Evolutionary conservation across 2,113 vertebrate species (phyloP).

Genomic region (Notechis scutatus): DNA sequence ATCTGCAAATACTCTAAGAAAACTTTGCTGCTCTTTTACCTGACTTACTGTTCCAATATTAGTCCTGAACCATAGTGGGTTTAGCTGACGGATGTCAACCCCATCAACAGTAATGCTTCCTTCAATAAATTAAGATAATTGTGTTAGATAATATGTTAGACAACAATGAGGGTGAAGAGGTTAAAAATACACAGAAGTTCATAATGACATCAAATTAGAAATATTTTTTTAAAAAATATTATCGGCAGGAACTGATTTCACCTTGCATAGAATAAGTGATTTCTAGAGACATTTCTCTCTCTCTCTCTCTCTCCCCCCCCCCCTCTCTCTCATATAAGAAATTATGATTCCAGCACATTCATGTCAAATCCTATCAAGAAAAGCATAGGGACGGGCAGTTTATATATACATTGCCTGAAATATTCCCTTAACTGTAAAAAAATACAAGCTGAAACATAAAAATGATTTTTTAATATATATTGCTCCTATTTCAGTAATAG

Average conservation of each 20-base stretch:
- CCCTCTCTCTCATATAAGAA: neutral
- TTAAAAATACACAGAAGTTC: neutral
- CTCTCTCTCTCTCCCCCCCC: neutral
- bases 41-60: constrained; percentile 95
- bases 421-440: neutral
- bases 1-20: constrained; percentile 9
- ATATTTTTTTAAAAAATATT: neutral
- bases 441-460: neutral
- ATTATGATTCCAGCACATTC: neutral
- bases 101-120: constrained; percentile 85
- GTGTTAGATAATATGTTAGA: neutral
- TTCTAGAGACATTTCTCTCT: neutral
- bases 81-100: constrained; percentile 82
- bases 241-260: neutral
- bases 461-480: neutral
- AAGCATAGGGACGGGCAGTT: neutral
- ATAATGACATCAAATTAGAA: neutral
- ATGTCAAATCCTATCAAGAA: neutral
- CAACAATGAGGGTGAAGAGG: too few relatives aligned
- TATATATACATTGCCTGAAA: neutral
- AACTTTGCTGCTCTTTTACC: constrained; percentile 68
- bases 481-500: neutral
- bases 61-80: constrained; percentile 87
- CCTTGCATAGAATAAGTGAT: neutral
- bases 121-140: constrained; percentile 50